phyloP scores from a whole-genome alignment of 2,888 invertebrate species.

The Hemithea aestivaria region DNA sequence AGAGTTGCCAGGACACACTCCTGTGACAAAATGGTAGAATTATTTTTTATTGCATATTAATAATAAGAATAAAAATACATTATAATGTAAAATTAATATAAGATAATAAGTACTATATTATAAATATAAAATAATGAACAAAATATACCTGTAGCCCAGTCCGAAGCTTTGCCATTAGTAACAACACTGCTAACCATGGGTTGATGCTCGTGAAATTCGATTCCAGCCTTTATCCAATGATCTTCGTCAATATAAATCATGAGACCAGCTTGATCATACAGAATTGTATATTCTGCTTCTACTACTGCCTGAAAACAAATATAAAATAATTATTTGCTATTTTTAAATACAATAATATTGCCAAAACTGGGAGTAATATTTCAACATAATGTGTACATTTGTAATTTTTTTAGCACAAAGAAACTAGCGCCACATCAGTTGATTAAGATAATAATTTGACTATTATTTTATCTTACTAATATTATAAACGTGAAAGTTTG shows the following conservation, averaged over 20 bases:
- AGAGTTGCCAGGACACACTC: slow-evolving; percentile 52
- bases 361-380: no score
- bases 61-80: no score
- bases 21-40: slow-evolving; percentile 35
- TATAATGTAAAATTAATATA: no score
- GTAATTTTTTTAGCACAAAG: no score
- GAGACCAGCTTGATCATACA: slow-evolving; percentile 66
- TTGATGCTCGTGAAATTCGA: slow-evolving; percentile 62
- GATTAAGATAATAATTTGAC: no score
- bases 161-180: slow-evolving; percentile 51
- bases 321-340: not conserved
- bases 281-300: slow-evolving; percentile 52
- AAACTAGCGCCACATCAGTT: no score
- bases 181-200: slow-evolving; percentile 62
- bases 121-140: not conserved
- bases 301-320: slow-evolving; percentile 44
- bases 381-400: no score
- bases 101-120: no score
- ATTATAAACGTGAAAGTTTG: no score
- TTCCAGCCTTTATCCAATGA: slow-evolving; percentile 62
- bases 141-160: slow-evolving; percentile 60
- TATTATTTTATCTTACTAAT: no score
- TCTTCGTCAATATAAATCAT: slow-evolving; percentile 64
- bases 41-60: no score
- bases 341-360: not conserved